Base-by-base conservation (phyloP, 2,113 vertebrate species). In the Andinoacara biseriatus region DNA sequence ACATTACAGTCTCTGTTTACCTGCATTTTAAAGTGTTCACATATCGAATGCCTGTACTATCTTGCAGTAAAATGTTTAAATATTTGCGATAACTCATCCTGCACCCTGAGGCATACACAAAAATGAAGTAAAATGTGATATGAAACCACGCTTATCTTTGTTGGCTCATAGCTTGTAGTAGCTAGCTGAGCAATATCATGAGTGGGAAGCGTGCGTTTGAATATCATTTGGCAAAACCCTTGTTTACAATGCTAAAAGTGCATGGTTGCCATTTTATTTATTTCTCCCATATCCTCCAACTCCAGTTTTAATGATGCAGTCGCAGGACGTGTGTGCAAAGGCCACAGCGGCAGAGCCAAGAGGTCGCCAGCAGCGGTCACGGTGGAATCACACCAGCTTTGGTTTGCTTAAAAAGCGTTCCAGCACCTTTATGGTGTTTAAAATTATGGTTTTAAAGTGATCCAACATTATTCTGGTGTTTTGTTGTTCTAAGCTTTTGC, bases 211-310 rank as follows among this genome's bases (percentile, higher is more conserved):
- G 43, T 60, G 26, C 33, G 54, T 56, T 56, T 69, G 20, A 57
- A 57, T 38, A 10, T 62, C 11, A 31, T 63, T 74, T 62, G 9
- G 35, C 10, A 56, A 46, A 78, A 65, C 2, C 9, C 67, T 74
- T 77, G 43, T 77, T 86, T 78, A 74, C 52, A 38, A 24, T 17
- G 1, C 72, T 57, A 57, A 74, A 57, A 52, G 67, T 72, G 67
- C 67, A 52, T 18, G 65, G 43, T 69, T 69, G 29, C 65, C 24
- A 20, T 69, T 69, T 69, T 3, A 31, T 54, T 72, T 72, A 31
- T 33, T 72, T 1, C 46, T 33, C 18, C 10, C 52, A 31, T 10
- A 3, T 52, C 65, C 3, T 52, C 43, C 65, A 52, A 52, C 65
- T 72, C 46, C 46, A 54, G 26, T 14, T 52, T 49, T 54, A 72